These are phyloP conservation scores for Drosophila peninsularis DNA, from an alignment of 2,888 invertebrate species.

Conservation along the genomic window DNA sequence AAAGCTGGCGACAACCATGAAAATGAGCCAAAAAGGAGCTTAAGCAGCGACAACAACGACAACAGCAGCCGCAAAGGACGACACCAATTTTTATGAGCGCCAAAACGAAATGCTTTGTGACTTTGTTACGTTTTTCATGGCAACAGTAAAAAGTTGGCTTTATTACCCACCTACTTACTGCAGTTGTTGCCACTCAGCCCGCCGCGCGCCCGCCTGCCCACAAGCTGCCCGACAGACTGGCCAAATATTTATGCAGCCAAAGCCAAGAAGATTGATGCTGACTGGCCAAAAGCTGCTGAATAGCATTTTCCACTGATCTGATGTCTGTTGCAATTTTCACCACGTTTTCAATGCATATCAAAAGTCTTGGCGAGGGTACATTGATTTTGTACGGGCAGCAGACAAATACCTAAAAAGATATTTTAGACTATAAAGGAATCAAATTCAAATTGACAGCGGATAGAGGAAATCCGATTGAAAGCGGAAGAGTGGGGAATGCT, in stretches of 20 bases:
- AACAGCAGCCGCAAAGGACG: constrained; percentile 20
- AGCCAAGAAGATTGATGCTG: constrained; percentile 72
- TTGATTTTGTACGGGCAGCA: constrained; percentile 9
- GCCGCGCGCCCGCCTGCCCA: background rate
- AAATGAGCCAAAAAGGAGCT: constrained; percentile 37
- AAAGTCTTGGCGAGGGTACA: constrained; percentile 9
- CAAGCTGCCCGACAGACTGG: constrained; percentile 26
- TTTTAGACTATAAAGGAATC: background rate
- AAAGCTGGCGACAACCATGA: constrained; percentile 54
- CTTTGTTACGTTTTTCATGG: constrained; percentile 74
- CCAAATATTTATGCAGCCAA: constrained; percentile 71
- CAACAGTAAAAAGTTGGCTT: constrained; percentile 71
- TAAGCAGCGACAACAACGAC: constrained; percentile 10
- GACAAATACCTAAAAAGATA: background rate
- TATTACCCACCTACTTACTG: constrained; percentile 69
- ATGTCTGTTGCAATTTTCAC: constrained; percentile 39
- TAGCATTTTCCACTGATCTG: constrained; percentile 55
- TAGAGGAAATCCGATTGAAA: background rate
- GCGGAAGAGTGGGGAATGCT: accelerated
- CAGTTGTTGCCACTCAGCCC: constrained; percentile 26
- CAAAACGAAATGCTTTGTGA: constrained; percentile 71
- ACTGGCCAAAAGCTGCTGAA: constrained; percentile 54
- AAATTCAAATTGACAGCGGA: no score
- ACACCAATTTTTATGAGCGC: constrained; percentile 63
- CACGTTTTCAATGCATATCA: constrained; percentile 26